phyloP scores from a whole-genome alignment of 2,797 vertebrate species.

The Phylloscopus collybita region DNA sequence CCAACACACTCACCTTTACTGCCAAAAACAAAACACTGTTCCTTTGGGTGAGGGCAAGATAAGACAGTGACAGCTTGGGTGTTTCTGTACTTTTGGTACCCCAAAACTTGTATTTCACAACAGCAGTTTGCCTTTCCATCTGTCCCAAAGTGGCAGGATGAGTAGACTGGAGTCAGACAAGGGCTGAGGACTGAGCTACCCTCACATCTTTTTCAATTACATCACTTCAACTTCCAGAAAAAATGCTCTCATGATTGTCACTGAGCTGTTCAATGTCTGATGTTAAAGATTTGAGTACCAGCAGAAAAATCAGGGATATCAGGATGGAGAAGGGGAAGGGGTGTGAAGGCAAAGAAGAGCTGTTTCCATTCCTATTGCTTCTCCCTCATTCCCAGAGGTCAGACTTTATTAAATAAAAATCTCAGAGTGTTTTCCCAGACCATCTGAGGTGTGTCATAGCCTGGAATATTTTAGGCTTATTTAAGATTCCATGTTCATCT shows the following conservation, averaged over 20 bases:
- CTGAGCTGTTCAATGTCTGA: not conserved
- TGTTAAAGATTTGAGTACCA: not conserved
- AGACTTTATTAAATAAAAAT: not conserved
- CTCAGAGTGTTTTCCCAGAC: not conserved
- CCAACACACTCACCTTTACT: not conserved
- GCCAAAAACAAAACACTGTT: not conserved
- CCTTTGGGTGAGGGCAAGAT: not conserved
- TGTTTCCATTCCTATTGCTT: not conserved
- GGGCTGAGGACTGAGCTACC: not conserved
- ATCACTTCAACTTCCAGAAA: not conserved
- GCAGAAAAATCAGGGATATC: not conserved
- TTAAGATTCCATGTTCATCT: not conserved
- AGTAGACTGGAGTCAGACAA: not conserved
- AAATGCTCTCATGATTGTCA: not conserved
- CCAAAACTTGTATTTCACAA: not conserved
- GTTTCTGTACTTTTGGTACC: not conserved
- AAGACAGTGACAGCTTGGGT: accelerated
- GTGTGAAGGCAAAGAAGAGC: not conserved
- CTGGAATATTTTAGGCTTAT: not conserved
- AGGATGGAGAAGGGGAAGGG: not conserved
- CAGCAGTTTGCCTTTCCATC: not conserved
- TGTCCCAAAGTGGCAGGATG: not conserved
- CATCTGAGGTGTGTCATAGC: not conserved
- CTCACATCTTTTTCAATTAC: not conserved
- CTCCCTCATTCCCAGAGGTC: not conserved